These are phyloP conservation scores for Pseudopipra pipra DNA, from an alignment of 2,113 vertebrate genomes.

Conservation along the genomic window DNA sequence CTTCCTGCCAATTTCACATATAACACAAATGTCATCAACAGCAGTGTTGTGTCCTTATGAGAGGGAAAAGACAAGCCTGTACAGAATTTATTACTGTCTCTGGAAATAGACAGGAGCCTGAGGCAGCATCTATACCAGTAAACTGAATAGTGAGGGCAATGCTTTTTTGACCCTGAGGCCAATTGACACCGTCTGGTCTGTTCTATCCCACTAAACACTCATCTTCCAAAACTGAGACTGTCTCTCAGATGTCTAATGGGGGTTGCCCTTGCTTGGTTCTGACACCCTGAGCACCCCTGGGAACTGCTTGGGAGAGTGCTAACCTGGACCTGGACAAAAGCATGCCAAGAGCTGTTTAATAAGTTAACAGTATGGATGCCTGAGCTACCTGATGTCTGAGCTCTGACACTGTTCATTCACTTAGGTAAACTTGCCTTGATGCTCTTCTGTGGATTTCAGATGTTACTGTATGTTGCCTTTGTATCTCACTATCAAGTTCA, in stretches of 20 bases:
- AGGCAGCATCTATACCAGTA: not conserved
- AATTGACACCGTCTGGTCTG: not conserved
- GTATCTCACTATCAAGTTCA: rapidly evolving
- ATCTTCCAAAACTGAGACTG: not conserved
- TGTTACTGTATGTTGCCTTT: not conserved
- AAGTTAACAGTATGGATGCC: not conserved
- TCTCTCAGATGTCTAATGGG: not conserved
- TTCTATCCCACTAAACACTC: not conserved
- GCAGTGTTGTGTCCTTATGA: not conserved
- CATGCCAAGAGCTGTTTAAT: not conserved
- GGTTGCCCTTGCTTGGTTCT: not conserved
- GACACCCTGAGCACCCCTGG: not conserved
- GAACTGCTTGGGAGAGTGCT: not conserved
- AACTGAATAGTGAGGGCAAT: not conserved
- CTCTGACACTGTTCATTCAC: rapidly evolving
- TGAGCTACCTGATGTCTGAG: not conserved
- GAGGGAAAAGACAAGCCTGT: not conserved
- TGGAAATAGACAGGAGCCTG: not conserved
- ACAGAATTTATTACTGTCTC: not conserved
- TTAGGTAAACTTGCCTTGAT: not conserved
- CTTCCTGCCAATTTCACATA: conserved; percentile 9
- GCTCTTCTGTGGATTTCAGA: not conserved
- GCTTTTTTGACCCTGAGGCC: not conserved
- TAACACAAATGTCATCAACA: not conserved
- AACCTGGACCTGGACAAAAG: not conserved